Base-by-base conservation (phyloP, 2,797 vertebrate species). In the Sebastes oblongus region DNA sequence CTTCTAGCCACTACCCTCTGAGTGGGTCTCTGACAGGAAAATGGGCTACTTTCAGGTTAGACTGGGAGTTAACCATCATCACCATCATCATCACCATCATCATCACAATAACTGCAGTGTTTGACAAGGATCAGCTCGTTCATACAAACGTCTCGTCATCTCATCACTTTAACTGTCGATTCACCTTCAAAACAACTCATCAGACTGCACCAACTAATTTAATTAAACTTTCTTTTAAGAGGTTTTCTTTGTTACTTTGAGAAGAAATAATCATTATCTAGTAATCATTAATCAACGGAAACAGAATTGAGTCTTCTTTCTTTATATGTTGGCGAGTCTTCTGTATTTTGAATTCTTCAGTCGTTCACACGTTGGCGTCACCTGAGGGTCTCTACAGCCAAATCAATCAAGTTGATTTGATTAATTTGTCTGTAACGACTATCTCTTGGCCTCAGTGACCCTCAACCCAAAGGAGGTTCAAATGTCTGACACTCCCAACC, bases 71-170 rank as follows among this genome's bases (percentile, higher is more conserved):
- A 4, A 46, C 22, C 36, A 36, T 13, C 55, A 58, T 3, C 54
- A 12, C 30, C 61, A 29, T 9, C 61, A 67, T 16, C 52, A 22
- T 10, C 80, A 27, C 4, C 61, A 66, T 16, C 50, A 32, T 59
- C 78, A 32, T 65, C 59, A 81, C 75, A 32, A 11, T 11, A 29
- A 60, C 68, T 7, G 69, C 81, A 18, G 83, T 10, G 72, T 22
- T 20, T 25, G 73, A 86, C 80, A 61, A 8, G 66, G 67, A 74
- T 75, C 82, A 60, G 67, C 69, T 76, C 70, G 2, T n/a, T 27
- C 22, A 0, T 2, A 36, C 71, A n/a, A 70, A 58, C 22, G 56
- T 54, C 80, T 88, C 80, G 42, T 85, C 88, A 86, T 86, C 62
- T 71, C 3, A 27, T 83, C 84, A 76, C 46, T 18, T 50, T 20